Base-by-base conservation (phyloP, 1,140 invertebrate species). In the Dryas iulia region DNA sequence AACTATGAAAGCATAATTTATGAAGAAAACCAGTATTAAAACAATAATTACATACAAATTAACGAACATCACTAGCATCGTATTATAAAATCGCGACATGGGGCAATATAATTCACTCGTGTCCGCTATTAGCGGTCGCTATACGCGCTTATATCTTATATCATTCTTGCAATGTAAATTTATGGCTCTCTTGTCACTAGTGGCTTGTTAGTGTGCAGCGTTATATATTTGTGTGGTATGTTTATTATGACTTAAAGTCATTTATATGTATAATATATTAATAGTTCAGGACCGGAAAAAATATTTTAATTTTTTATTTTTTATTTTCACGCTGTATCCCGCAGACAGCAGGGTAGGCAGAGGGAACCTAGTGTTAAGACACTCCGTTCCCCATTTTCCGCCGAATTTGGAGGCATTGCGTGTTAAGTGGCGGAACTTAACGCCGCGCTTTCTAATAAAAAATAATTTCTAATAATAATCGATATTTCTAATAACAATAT, bases 81-180 rank as follows among this genome's bases (percentile, higher is more conserved):
- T 53, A 60, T 59, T 70, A 66, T 59, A 73, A 81, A 83, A 81
- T 78, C 71, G 66, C 68, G 12, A 72, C 61, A 33, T 69, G 81
- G 70, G 76, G 74, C 60, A 57, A 54, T 62, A 78, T 81, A 78
- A 81, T 81, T 82, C 78, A 75, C 63, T 64, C 66, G 39, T 68
- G 68, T 71, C 59, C 65, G 61, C 69, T 63, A 76, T 73, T 76
- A 76, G 69, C 71, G 69, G 59, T 66, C 64, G 66, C 53, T 28
- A 62, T 69, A 53, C 59, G 59, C 71, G 69, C 71, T 66, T 72
- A 59, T 62, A 57, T 54, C 53, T 24, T 47, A 47, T 47, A 47
- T 47, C 39, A 47, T 47, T 47, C 39, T 47, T 24, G 53, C 24
- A n/a, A 54, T 56, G 59, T 31, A 11, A 23, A 68, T 68, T 68